Percentiles rank a stretch among this genome's conserved stretches.
These are phyloP conservation scores for Clitarchus hookeri DNA, from an alignment of 2,888 invertebrate genomes.

Conservation along the genomic window DNA sequence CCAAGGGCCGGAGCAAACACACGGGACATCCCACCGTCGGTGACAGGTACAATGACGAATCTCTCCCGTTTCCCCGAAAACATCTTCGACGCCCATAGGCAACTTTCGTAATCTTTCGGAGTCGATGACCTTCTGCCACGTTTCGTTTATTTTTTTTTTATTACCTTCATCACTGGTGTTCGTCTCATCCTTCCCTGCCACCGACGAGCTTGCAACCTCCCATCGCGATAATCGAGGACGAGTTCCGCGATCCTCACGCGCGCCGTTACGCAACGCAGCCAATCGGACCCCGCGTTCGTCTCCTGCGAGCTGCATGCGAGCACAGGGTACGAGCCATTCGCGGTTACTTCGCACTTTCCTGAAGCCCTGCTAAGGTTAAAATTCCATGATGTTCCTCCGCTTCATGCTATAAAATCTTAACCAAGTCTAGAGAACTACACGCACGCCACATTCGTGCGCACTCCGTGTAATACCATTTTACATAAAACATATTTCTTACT, in stretches of 20 bases:
- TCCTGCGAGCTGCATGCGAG: too few relatives aligned
- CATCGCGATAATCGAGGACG: background rate
- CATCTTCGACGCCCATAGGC: background rate
- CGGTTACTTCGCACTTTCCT: too few relatives aligned
- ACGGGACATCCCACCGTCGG: background rate
- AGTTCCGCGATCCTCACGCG: background rate
- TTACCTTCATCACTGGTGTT: background rate
- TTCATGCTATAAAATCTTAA: too few relatives aligned
- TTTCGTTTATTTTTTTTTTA: background rate
- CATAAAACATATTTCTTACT: too few relatives aligned
- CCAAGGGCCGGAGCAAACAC: too few relatives aligned
- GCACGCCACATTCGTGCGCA: too few relatives aligned
- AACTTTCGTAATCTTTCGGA: background rate
- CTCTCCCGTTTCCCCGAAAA: background rate
- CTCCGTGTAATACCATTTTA: too few relatives aligned
- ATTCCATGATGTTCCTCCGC: too few relatives aligned
- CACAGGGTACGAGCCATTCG: too few relatives aligned
- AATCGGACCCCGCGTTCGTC: background rate
- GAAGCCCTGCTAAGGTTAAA: too few relatives aligned
- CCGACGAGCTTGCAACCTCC: background rate
- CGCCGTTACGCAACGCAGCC: background rate
- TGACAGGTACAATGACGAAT: slow-evolving; percentile 14
- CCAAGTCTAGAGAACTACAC: too few relatives aligned
- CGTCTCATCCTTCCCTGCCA: background rate
- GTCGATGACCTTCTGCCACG: background rate